These are phyloP conservation scores for Tetrapedia diversipes DNA, from an alignment of 2,888 invertebrate species.

Conservation along the genomic window DNA sequence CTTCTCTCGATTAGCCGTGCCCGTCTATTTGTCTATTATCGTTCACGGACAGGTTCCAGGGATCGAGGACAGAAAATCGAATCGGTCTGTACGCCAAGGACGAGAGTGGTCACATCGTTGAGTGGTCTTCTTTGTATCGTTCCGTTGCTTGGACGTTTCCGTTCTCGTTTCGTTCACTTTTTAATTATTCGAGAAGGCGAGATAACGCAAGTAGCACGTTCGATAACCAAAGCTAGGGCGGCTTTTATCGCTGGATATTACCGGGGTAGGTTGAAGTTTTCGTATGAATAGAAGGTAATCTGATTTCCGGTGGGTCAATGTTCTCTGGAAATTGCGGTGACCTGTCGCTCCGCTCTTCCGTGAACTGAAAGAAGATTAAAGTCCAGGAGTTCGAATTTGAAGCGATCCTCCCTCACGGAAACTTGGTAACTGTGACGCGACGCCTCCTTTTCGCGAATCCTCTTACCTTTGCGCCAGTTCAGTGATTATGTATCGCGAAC, in stretches of 20 bases:
- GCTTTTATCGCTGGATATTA: slow-evolving; percentile 9
- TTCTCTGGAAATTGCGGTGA: slow-evolving; percentile 62
- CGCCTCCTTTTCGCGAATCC: slow-evolving; percentile 56
- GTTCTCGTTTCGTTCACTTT: background rate
- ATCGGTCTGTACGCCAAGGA: background rate
- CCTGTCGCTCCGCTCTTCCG: slow-evolving; percentile 45
- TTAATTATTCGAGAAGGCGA: background rate
- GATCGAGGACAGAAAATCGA: background rate
- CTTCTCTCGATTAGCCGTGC: slow-evolving; percentile 65
- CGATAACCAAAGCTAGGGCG: slow-evolving; percentile 3
- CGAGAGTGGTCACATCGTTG: background rate
- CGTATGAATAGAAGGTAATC: slow-evolving; percentile 60
- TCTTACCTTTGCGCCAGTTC: slow-evolving; percentile 49
- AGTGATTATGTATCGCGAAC: slow-evolving; percentile 35
- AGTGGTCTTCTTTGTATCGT: background rate
- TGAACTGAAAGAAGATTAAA: slow-evolving; percentile 66
- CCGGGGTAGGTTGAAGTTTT: slow-evolving; percentile 34
- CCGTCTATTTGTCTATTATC: slow-evolving; percentile 59
- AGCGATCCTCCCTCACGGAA: slow-evolving; percentile 54
- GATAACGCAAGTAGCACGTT: background rate
- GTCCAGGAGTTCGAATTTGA: slow-evolving; percentile 57
- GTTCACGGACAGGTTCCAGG: background rate
- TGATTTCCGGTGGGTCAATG: slow-evolving; percentile 51
- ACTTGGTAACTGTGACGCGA: slow-evolving; percentile 60
- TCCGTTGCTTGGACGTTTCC: no score